phyloP scores from a whole-genome alignment of 2,113 vertebrate genomes.

The Illadopsis cleaveri region DNA sequence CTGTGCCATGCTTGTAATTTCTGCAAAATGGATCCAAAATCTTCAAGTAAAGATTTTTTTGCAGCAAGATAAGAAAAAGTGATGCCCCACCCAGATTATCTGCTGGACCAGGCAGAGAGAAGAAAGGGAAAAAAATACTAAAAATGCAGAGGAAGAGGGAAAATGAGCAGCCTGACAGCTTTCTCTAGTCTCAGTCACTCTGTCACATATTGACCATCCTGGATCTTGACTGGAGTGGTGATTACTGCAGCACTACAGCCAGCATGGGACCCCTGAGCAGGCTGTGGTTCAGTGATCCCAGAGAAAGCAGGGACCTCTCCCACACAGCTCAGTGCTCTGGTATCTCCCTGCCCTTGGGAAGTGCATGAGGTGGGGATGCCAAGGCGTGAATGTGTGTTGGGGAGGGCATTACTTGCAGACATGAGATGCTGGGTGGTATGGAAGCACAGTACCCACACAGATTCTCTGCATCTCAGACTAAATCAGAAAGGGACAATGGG shows the following conservation, averaged over 20 bases:
- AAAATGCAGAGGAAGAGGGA: not conserved
- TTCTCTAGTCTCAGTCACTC: not conserved
- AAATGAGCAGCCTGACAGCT: not conserved
- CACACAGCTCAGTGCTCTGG: fast-evolving
- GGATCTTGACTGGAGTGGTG: not conserved
- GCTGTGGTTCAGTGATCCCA: not conserved
- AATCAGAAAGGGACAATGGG: not conserved
- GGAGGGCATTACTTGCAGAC: not conserved
- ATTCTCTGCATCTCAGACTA: not conserved
- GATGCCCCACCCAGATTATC: not conserved
- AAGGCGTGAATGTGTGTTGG: not conserved
- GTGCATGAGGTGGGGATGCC: not conserved
- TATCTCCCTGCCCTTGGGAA: not conserved
- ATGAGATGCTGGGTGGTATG: not conserved
- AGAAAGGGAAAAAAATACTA: not conserved
- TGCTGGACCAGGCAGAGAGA: not conserved
- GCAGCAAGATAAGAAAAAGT: not conserved
- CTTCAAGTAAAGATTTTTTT: not conserved
- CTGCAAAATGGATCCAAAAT: not conserved
- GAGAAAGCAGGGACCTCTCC: not conserved
- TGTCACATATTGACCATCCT: not conserved
- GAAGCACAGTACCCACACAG: fast-evolving
- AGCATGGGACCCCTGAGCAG: fast-evolving
- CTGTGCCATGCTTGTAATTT: not conserved
- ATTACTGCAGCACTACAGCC: not conserved